Evolutionary conservation across 2,888 invertebrate genomes (phyloP).

Genomic region (Hydroisotoma schaefferi): DNA sequence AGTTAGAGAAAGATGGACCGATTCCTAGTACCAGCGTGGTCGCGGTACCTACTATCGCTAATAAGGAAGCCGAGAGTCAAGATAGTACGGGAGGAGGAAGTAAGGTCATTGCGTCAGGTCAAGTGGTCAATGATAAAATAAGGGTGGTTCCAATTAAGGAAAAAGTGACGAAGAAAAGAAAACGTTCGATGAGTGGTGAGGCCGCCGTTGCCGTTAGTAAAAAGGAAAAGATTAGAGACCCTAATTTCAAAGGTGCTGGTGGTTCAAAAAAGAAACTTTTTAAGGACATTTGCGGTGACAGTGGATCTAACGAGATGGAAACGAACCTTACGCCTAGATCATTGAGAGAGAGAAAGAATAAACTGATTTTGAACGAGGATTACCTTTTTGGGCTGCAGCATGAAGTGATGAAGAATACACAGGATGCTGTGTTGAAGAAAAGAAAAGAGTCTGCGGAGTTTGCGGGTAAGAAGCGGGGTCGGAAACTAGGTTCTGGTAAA

Average conservation of each 20-base stretch:
- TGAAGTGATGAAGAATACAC: background rate
- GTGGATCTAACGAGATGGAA: too few relatives aligned
- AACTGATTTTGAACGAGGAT: background rate
- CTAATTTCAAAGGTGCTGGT: background rate
- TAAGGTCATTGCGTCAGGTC: constrained; percentile 4
- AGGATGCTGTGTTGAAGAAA: too few relatives aligned
- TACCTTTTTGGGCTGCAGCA: background rate
- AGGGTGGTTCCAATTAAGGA: constrained; percentile 11
- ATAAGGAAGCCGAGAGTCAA: too few relatives aligned
- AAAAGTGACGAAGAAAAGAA: background rate
- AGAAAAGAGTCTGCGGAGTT: background rate
- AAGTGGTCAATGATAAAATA: constrained; percentile 8
- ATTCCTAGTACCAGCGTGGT: too few relatives aligned
- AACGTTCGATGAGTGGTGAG: too few relatives aligned
- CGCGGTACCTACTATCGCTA: too few relatives aligned
- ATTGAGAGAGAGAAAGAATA: background rate
- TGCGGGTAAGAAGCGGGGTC: background rate
- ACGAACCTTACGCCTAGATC: too few relatives aligned
- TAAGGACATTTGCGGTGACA: background rate
- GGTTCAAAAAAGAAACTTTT: background rate
- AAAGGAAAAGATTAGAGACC: background rate
- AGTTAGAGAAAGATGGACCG: background rate
- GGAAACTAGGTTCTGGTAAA: background rate
- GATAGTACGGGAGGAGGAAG: too few relatives aligned
- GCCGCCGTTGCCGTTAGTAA: too few relatives aligned